A percentile compares a stretch with the other conserved stretches of the same genome.
Evolutionary conservation across 1,140 invertebrate genomes (phyloP).

Genomic region (Notospermus geniculatus): DNA sequence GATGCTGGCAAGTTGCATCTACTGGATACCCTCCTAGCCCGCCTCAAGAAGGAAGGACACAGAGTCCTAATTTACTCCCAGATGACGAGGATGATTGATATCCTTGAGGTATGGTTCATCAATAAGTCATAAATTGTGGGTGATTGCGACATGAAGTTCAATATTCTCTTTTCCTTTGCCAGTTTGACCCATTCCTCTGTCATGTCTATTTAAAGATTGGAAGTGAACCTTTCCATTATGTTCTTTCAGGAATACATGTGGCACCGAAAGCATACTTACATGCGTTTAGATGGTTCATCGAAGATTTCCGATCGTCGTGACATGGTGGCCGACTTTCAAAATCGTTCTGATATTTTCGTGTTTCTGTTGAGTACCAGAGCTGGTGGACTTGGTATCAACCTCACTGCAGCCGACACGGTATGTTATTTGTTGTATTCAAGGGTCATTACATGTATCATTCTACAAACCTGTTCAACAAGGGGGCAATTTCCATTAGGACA

Average conservation of each 20-base stretch:
- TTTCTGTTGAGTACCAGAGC: conserved; percentile 95
- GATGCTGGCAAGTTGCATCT: conserved; percentile 83
- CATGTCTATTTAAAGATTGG: too few species aligned
- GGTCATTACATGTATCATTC: neutral
- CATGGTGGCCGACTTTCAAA: conserved; percentile 55
- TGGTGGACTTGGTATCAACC: conserved; percentile 96
- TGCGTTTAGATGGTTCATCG: conserved; percentile 54
- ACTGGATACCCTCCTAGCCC: conserved; percentile 74
- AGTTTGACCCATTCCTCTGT: too few species aligned
- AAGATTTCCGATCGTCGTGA: conserved; percentile 55
- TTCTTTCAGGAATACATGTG: conserved; percentile 55
- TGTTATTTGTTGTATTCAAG: conserved; percentile 57
- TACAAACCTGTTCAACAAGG: neutral
- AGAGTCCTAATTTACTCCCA: conserved; percentile 63
- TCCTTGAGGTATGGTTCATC: conserved; percentile 52
- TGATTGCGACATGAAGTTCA: too few species aligned
- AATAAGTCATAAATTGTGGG: too few species aligned
- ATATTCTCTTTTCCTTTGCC: too few species aligned
- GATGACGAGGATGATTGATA: conserved; percentile 60
- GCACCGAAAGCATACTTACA: conserved; percentile 54
- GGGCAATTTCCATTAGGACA: neutral
- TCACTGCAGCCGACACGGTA: conserved; percentile 98
- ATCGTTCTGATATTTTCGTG: conserved; percentile 78
- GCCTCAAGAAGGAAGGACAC: conserved; percentile 65
- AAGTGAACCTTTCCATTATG: too few species aligned